Base-by-base conservation (phyloP, 2,888 invertebrate species). In the Gonocerus acuteangulatus region DNA sequence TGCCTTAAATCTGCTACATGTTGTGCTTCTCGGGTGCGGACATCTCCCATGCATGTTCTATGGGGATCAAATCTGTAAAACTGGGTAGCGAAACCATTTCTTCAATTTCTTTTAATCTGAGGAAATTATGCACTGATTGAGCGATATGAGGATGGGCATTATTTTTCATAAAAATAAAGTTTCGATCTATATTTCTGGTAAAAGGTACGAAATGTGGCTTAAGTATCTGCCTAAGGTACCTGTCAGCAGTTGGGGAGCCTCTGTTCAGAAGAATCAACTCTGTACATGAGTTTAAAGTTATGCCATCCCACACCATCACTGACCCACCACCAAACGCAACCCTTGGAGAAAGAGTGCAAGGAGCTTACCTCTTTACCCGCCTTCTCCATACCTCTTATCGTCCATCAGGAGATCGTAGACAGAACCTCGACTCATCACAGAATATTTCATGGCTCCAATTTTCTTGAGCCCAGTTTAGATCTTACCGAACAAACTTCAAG, bases 281-380 rank as follows among this genome's bases (percentile, higher is more conserved):
- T 36, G 51, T 51, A 32, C 34, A 19, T 27, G 7, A 15, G 18
- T 51, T 32, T 32, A 51, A 32, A 32, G 19, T 32, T 32, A 51
- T 36, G 32, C 34, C 34, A n/a, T 16, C 51, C 51, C 51, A 51
- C 51, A 51, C 51, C 51, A 51, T 51, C 16, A 51, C 27, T 15
- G 51, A 51, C 7, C 51, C 32, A 34, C 32, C 32, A 18, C 32
- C 11, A 51, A 51, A 51, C n/a, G 18, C 18, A 18, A 32, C 18
- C 18, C 18, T 32, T 15, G n/a, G 51, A 16, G 51, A 32, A 51
- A 51, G 32, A 51, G 3, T 47, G 13, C 47, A 47, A 4, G 47
- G 9, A 11, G 47, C 22, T 7, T 15, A 42, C 13, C 47, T 51
- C 32, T 51, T 34, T 2, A 15, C 11, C 32, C 34, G 27, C 32